Base-by-base conservation (phyloP, 2,113 vertebrate species). In the Prochilodus magdalenae region DNA sequence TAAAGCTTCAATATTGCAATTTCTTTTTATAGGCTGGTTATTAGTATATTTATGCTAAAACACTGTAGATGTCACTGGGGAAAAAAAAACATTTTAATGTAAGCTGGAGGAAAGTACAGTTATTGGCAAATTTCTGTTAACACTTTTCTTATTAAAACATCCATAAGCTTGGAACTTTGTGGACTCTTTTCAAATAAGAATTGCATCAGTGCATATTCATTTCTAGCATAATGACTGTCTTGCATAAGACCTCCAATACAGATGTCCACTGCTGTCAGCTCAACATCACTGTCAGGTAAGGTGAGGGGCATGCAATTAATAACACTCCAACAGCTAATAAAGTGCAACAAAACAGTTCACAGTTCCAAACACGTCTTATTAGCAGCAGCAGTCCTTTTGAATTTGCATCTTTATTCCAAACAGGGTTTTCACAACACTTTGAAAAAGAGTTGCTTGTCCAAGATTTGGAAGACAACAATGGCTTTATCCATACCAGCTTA, bases 1-100 rank as follows among this genome's bases (percentile, higher is more conserved):
- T 94, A 94, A 94, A 94, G 90, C 89, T 93, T 93, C 90, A 86
- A 92, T 91, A 91, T 88, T 85, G 29, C 12, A 29, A 12, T 73
- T 53, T 66, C 29, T 36, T 13, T 49, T 47, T 12, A 36, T n/a
- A 11, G 18, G 30, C 72, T 26, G 27, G 33, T 70, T 70, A 24
- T 44, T 73, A 73, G 47, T 47, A 71, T 14, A 36, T 24, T 59
- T 10, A 59, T 22, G 6, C 6, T 20, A 55, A 24, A 59, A 59
- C 22, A n/a, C 2, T 59, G 0, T n/a, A 60, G 8, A 59, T 10
- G 14, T 24, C 57, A 15, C 49, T 18, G 14, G 5, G 14, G 47
- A 12, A 49, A 49, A 49, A 51, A 51, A 51, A 51, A 16, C 10
- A 51, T 40, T 70, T 70, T 44, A 40, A 13, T 44, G 27, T 20